Percentiles rank a stretch among this genome's conserved stretches.
These are phyloP conservation scores for Trachemys scripta DNA, from an alignment of 2,113 vertebrate genomes.

Conservation along the genomic window DNA sequence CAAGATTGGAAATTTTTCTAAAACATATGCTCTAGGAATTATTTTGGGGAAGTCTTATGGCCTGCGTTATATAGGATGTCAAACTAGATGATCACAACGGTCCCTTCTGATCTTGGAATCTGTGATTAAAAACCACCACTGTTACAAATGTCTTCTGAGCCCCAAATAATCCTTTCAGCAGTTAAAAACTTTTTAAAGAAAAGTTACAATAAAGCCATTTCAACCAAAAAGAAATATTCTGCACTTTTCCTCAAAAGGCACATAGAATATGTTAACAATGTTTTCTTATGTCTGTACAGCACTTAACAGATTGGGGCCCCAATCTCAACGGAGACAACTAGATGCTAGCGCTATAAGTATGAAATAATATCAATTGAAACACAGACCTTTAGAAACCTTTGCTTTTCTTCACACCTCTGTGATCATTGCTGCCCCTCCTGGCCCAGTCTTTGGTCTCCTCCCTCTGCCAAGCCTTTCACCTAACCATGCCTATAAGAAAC, in stretches of 20 bases:
- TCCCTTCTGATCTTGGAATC: not conserved
- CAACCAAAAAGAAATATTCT: slow-evolving; percentile 12
- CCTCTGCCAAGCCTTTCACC: not conserved
- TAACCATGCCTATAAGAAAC: not conserved
- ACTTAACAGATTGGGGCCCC: not conserved
- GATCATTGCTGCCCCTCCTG: not conserved
- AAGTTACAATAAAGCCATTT: slow-evolving; percentile 37
- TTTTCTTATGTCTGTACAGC: slow-evolving; percentile 6
- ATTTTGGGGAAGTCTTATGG: not conserved
- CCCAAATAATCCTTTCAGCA: slow-evolving; percentile 44
- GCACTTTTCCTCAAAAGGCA: not conserved
- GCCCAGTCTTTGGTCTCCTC: rapidly evolving
- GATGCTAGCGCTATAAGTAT: not conserved
- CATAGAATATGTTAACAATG: rapidly evolving
- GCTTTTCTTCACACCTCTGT: not conserved
- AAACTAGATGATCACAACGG: not conserved
- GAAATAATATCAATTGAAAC: not conserved
- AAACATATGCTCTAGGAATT: not conserved
- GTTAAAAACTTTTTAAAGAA: not conserved
- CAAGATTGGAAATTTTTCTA: not conserved
- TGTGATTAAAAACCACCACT: slow-evolving; percentile 14
- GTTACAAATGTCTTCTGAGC: slow-evolving; percentile 39
- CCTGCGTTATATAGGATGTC: not conserved
- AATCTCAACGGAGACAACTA: not conserved
- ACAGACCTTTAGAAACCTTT: not conserved